Base-by-base conservation (phyloP, 2,888 invertebrate species). In the Clanis bilineata region DNA sequence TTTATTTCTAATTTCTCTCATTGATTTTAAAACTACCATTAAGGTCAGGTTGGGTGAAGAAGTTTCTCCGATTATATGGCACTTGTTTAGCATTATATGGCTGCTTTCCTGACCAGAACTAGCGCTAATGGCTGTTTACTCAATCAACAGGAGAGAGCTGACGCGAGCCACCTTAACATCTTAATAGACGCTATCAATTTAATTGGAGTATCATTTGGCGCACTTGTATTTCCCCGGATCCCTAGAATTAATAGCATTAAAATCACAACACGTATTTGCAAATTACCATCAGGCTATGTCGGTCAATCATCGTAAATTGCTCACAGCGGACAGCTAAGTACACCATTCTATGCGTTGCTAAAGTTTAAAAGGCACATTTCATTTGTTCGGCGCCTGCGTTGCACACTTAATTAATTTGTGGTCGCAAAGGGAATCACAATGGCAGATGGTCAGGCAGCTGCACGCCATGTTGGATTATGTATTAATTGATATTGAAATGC, bases 391-490 rank as follows among this genome's bases (percentile, higher is more conserved):
- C 77, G 78, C 78, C 73, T 77, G 73, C 76, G 73, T 76, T 73
- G 74, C 73, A 76, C 70, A 75, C 77, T 71, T 79, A 81, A 86
- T 83, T 83, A 82, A 82, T 82, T 81, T 83, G 79, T 79, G 80
- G 76, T 82, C 80, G 77, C 77, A 70, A 76, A 77, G 74, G 74
- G 77, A 82, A 85, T 85, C 77, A 86, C 83, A 85, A 86, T 85
- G 77, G 82, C 83, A 84, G 81, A 82, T 86, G 85, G 77, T 72
- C 73, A 72, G 79, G 77, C 86, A 86, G 80, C 82, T 87, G 84
- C 76, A 77, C 62, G 74, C 77, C 82, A 82, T 82, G 79, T 79
- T 83, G 71, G 73, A 77, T 77, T 76, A 45, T 65, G 62, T 70
- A 67, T 66, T 70, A 62, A 65, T 59, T 70, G 25, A 32, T 45